Evolutionary conservation across 1,140 invertebrate genomes (phyloP).

Genomic region (Sipha flava): DNA sequence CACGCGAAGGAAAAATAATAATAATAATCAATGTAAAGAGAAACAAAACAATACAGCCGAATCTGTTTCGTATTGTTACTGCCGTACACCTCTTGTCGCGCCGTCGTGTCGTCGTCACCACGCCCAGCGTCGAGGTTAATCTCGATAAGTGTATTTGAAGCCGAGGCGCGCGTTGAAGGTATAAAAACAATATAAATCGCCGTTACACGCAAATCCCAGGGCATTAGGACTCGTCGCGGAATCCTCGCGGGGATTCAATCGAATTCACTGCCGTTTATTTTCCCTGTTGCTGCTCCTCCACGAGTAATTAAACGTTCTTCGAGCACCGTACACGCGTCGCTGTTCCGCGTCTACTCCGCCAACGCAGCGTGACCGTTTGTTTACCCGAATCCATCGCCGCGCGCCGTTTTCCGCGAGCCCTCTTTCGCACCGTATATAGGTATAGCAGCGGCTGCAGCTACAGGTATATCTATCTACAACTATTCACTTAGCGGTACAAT

Average conservation of each 20-base stretch:
- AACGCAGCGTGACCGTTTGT: too few relatives aligned
- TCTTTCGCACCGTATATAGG: not conserved
- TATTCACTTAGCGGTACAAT: not conserved
- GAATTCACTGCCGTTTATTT: slow-evolving; percentile 8
- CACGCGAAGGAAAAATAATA: not conserved
- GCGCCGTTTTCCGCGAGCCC: not conserved
- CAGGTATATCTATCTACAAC: not conserved
- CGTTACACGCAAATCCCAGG: slow-evolving; percentile 6
- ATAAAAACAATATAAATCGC: slow-evolving; percentile 11
- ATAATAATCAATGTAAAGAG: not conserved
- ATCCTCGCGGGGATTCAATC: slow-evolving; percentile 1
- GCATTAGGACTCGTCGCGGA: not conserved
- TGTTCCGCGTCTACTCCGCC: too few relatives aligned
- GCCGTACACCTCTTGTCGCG: not conserved
- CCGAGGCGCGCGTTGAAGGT: not conserved
- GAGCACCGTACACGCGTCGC: not conserved
- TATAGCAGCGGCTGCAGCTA: too few relatives aligned
- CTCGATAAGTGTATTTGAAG: not conserved
- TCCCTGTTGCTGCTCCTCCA: not conserved
- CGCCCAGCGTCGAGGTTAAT: slow-evolving; percentile 15
- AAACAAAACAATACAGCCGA: too few relatives aligned
- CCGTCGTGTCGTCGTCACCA: not conserved
- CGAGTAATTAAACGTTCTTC: slow-evolving; percentile 13
- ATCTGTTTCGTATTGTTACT: too few relatives aligned
- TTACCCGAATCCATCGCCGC: not conserved